A percentile compares a stretch with the other conserved stretches of the same genome.
Evolutionary conservation across 2,888 invertebrate species (phyloP).

Genomic region (Eudasyphora cyanicolor): DNA sequence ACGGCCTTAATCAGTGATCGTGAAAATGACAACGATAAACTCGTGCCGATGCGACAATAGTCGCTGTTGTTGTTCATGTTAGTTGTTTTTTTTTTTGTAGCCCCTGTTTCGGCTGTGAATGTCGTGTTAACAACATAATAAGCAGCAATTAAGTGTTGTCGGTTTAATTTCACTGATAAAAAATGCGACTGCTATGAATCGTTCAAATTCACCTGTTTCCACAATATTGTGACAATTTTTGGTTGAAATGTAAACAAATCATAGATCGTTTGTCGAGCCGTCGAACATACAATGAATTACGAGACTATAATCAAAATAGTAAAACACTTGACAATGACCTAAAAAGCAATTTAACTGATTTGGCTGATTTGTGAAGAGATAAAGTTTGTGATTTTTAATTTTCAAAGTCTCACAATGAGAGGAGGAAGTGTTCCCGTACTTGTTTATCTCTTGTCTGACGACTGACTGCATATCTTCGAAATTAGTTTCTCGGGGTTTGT

Average conservation of each 20-base stretch:
- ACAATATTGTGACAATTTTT: neutral
- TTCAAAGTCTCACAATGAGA: neutral
- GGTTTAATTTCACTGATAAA: neutral
- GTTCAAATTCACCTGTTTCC: neutral
- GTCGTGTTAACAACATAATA: slow-evolving; percentile 47
- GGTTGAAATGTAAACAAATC: slow-evolving; percentile 6
- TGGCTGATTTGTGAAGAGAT: neutral
- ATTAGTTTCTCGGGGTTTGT: neutral
- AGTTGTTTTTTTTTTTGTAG: slow-evolving; percentile 10
- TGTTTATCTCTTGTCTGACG: neutral
- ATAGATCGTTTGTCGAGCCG: neutral
- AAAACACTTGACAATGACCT: neutral
- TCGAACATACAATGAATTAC: neutral
- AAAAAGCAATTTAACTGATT: neutral
- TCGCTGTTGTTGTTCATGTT: neutral
- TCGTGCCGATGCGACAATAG: neutral
- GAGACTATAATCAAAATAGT: neutral
- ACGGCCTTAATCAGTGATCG: slow-evolving; percentile 24
- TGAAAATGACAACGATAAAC: slow-evolving; percentile 16
- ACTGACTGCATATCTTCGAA: slow-evolving; percentile 5
- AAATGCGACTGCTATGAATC: neutral
- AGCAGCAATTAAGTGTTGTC: slow-evolving; percentile 28
- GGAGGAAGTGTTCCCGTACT: neutral
- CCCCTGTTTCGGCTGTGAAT: neutral
- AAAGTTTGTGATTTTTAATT: neutral